phyloP scores from a whole-genome alignment of 2,113 vertebrate genomes.

The Gyps fulvus region DNA sequence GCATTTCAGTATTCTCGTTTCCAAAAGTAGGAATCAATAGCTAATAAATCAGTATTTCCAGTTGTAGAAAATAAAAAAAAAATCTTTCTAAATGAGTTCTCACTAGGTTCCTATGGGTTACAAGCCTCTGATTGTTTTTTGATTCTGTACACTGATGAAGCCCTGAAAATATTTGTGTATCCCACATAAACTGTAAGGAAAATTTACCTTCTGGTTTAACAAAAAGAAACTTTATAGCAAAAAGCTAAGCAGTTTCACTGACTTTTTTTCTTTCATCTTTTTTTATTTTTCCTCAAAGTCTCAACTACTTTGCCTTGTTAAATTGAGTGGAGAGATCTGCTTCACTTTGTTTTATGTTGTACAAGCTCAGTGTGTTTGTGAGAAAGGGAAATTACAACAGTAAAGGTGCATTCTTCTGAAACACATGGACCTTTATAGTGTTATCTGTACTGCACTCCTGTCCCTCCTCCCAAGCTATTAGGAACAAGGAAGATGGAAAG shows the following conservation, averaged over 20 bases:
- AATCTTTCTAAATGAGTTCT: constrained; percentile 59
- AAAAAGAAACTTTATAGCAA: constrained; percentile 66
- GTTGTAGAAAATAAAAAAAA: constrained; percentile 64
- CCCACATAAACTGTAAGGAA: constrained; percentile 60
- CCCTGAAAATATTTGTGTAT: constrained; percentile 62
- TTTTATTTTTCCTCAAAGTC: constrained; percentile 69
- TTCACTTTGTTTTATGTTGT: constrained; percentile 73
- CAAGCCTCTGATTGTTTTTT: constrained; percentile 26
- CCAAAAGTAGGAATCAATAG: constrained; percentile 23
- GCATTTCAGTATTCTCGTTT: constrained; percentile 63
- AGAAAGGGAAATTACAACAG: constrained; percentile 73
- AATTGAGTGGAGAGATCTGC: constrained; percentile 64
- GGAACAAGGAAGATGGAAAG: not conserved
- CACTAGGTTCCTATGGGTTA: constrained; percentile 42
- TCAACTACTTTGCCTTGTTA: constrained; percentile 68
- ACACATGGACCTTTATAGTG: constrained; percentile 51
- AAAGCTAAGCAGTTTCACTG: constrained; percentile 71
- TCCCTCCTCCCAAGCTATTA: not conserved
- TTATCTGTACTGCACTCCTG: constrained; percentile 51
- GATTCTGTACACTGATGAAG: constrained; percentile 33
- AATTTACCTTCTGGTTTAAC: constrained; percentile 36
- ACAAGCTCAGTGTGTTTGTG: constrained; percentile 72
- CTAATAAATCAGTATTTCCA: constrained; percentile 62
- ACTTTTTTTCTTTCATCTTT: constrained; percentile 66
- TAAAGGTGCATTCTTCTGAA: constrained; percentile 74